These are phyloP conservation scores for Drosophila kuntzei DNA, from an alignment of 2,888 invertebrate genomes.

Conservation along the genomic window DNA sequence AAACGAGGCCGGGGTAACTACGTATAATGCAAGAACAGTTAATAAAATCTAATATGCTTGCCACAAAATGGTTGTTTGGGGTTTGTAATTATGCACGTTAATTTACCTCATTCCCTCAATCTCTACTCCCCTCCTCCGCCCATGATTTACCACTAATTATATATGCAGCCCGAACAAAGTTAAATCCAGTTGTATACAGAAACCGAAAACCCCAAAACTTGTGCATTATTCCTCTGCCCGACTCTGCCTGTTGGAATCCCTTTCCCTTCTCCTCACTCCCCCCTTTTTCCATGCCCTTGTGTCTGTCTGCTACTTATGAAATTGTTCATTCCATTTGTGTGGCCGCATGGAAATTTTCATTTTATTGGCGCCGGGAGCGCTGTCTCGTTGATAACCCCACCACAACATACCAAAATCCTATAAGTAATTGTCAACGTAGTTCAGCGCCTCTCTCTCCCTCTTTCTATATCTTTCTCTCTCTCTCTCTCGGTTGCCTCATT, in stretches of 20 bases:
- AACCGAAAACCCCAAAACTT: conserved; percentile 47
- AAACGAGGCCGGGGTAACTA: conserved; percentile 9
- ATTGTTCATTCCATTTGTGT: conserved; percentile 70
- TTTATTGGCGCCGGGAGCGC: conserved; percentile 80
- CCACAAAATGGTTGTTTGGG: conserved; percentile 81
- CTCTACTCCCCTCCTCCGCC: neutral
- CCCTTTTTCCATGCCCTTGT: neutral
- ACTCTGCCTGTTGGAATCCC: conserved; percentile 5
- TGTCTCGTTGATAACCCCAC: conserved; percentile 59
- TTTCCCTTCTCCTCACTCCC: neutral
- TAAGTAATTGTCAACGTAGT: conserved; percentile 78
- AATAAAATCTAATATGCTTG: conserved; percentile 80
- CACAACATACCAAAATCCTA: conserved; percentile 74
- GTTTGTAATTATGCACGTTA: conserved; percentile 78
- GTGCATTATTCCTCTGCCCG: conserved; percentile 23
- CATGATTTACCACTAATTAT: conserved; percentile 65
- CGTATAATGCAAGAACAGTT: conserved; percentile 62
- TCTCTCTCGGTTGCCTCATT: conserved; percentile 3
- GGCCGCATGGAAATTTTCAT: conserved; percentile 77
- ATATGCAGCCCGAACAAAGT: conserved; percentile 64
- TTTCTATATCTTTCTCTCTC: neutral
- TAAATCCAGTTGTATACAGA: conserved; percentile 17
- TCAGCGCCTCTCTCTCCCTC: conserved; percentile 39
- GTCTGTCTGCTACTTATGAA: conserved; percentile 58
- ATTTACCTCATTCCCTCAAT: conserved; percentile 41